phyloP scores from a whole-genome alignment of 2,113 vertebrate species.

The Forbesichthys agassizii region DNA sequence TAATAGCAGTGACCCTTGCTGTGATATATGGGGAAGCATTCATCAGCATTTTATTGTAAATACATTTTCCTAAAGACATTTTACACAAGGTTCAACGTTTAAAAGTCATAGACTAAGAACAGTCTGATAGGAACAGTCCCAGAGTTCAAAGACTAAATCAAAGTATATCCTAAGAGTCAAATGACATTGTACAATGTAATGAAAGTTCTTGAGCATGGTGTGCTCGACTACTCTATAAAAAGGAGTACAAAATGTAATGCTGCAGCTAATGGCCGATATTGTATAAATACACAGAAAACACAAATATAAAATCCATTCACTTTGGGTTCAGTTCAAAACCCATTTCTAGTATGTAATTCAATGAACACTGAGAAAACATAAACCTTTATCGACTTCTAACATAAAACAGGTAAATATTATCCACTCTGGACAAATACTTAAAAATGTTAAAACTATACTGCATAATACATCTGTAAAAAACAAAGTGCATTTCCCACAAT shows the following conservation, averaged over 20 bases:
- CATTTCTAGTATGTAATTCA: too few relatives aligned
- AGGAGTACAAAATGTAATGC: neutral
- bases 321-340: neutral
- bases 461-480: too few relatives aligned
- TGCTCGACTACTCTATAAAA: neutral
- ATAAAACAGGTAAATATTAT: too few relatives aligned
- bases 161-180: too few relatives aligned
- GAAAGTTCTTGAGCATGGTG: neutral
- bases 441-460: too few relatives aligned
- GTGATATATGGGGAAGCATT: neutral
- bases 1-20: neutral
- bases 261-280: slow-evolving; percentile 8
- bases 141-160: too few relatives aligned
- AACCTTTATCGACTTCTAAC: too few relatives aligned
- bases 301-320: neutral
- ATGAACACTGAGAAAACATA: too few relatives aligned
- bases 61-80: neutral
- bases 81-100: too few relatives aligned
- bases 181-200: neutral
- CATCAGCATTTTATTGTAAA: slow-evolving; percentile 4
- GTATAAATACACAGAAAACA: slow-evolving; percentile 2
- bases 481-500: neutral
- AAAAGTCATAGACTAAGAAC: too few relatives aligned
- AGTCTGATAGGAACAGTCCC: too few relatives aligned
- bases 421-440: too few relatives aligned